A percentile compares a stretch with the other conserved stretches of the same genome.
Conservation (phyloP, 2,888 invertebrate species). For the Gymnoscelis rufifasciata region DNA sequence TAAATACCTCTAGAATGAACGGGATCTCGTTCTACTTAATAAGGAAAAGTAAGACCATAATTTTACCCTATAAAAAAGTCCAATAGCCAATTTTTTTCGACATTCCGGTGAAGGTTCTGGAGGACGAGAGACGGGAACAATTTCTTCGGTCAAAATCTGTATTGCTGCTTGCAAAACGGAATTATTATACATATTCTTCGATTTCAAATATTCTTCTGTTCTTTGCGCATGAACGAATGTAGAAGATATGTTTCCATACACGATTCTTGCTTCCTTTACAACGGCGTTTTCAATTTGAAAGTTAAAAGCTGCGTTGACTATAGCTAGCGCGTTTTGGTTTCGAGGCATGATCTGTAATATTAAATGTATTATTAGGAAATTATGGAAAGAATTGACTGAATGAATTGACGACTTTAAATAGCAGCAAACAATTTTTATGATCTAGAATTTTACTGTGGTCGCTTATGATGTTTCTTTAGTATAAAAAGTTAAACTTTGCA, state of each 20-base stretch:
- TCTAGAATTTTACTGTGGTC: no score
- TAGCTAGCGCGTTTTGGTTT: slow-evolving; percentile 86
- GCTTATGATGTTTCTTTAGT: no score
- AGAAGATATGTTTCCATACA: slow-evolving; percentile 83
- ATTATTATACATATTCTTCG: slow-evolving; percentile 61
- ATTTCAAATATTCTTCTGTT: slow-evolving; percentile 75
- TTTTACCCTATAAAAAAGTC: slow-evolving; percentile 87
- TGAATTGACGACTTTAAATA: no score
- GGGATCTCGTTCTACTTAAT: no score
- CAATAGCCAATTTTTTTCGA: slow-evolving; percentile 83
- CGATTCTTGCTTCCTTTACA: slow-evolving; percentile 69
- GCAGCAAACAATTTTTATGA: no score
- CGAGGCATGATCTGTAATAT: slow-evolving; percentile 83
- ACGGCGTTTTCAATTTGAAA: slow-evolving; percentile 69
- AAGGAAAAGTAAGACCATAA: no score
- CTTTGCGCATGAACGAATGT: slow-evolving; percentile 77
- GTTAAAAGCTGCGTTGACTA: slow-evolving; percentile 86
- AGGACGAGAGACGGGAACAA: slow-evolving; percentile 80
- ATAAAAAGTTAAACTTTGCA: no score
- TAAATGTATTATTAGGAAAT: no score
- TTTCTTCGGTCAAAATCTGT: slow-evolving; percentile 74
- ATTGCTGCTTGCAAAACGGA: slow-evolving; percentile 71
- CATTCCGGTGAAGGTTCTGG: slow-evolving; percentile 84
- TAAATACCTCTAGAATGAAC: no score
- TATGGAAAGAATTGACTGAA: no score